Conservation (phyloP, 64 coral and sea anemone genomes). For the Actinia equina region DNA sequence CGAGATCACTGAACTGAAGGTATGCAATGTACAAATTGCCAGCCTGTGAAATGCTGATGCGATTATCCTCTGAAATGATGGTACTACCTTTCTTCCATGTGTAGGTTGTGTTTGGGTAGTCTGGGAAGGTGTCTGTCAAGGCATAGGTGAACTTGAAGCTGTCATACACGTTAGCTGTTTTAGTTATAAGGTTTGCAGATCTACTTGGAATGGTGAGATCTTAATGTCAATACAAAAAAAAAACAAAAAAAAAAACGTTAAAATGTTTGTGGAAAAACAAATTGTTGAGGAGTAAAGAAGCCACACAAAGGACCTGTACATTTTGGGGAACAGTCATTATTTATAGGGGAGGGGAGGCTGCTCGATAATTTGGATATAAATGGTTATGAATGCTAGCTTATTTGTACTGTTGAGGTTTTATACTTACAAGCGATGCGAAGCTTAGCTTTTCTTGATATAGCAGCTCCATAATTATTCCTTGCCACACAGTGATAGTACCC, state of each 20-base stretch:
- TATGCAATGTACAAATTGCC: conserved; percentile 74
- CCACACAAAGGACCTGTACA: too few relatives aligned
- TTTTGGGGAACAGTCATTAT: too few relatives aligned
- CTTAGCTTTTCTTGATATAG: conserved; percentile 40
- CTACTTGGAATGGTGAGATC: conserved; percentile 18
- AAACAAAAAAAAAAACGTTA: background rate
- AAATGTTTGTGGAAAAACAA: background rate
- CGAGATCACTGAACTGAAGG: conserved; percentile 43
- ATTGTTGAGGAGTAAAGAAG: background rate
- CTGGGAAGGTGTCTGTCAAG: conserved; percentile 28
- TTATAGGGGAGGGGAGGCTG: too few relatives aligned
- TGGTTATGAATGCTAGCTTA: too few relatives aligned
- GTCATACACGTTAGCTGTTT: background rate
- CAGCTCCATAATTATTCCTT: conserved; percentile 58
- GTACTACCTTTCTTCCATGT: conserved; percentile 37
- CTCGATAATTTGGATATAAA: too few relatives aligned
- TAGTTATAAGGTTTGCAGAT: background rate
- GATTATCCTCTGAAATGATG: conserved; percentile 25
- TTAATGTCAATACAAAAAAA: background rate
- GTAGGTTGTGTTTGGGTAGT: conserved; percentile 56
- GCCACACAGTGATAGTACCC: conserved; percentile 83
- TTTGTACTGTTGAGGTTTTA: background rate
- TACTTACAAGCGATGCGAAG: conserved; percentile 74
- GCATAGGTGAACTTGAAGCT: background rate
- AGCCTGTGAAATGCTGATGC: conserved; percentile 63